Conservation (phyloP, 2,797 vertebrate genomes). For the Phataginus tricuspis region DNA sequence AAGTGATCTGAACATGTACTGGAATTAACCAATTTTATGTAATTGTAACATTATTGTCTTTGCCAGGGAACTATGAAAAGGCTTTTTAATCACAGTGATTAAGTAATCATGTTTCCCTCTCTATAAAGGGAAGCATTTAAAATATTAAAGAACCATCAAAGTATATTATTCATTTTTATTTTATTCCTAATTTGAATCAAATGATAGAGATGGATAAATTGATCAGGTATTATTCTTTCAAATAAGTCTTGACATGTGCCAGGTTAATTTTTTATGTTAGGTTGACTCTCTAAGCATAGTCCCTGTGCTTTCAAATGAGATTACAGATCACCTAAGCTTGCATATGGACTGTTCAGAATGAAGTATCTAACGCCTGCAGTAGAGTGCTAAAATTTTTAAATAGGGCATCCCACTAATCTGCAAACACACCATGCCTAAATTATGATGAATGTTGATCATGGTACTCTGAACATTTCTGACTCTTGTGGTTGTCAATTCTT, state of each 20-base stretch:
- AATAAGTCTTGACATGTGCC: neutral
- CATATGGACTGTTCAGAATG: neutral
- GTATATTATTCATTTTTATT: neutral
- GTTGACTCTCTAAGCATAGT: neutral
- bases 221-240: slow-evolving; percentile 60
- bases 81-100: slow-evolving; percentile 54
- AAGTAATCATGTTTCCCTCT: slow-evolving; percentile 63
- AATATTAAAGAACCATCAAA: slow-evolving; percentile 13
- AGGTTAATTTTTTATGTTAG: slow-evolving; percentile 28
- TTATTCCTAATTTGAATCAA: slow-evolving; percentile 66
- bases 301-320: slow-evolving; percentile 6
- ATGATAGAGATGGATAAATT: slow-evolving; percentile 53
- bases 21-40: neutral
- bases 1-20: neutral
- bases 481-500: neutral
- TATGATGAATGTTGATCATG: neutral
- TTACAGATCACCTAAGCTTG: neutral
- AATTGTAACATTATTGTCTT: slow-evolving; percentile 51
- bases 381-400: neutral
- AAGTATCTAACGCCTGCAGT: neutral
- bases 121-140: slow-evolving; percentile 13
- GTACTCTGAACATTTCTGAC: neutral
- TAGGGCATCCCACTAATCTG: neutral
- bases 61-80: slow-evolving; percentile 46
- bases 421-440: neutral